Percentiles rank a stretch among this genome's conserved stretches.
Evolutionary conservation across 2,888 invertebrate species (phyloP).

Genomic region (Tupiocoris notatus): DNA sequence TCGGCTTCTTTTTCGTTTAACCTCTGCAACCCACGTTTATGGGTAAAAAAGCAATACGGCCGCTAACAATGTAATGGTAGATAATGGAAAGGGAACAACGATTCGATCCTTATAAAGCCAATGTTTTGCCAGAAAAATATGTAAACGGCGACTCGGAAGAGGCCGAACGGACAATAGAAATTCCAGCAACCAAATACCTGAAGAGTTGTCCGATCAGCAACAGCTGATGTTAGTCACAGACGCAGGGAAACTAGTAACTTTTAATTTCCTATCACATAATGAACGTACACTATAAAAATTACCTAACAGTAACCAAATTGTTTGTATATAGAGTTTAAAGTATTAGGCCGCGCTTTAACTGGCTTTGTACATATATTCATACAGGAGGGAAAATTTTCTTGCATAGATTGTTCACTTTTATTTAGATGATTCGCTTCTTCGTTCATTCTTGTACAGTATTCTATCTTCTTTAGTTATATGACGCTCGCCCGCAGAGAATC

Average conservation of each 20-base stretch:
- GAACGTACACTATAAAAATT: too few species aligned
- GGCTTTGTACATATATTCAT: constrained; percentile 32
- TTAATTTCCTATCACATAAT: neutral
- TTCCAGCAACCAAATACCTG: too few species aligned
- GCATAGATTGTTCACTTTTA: constrained; percentile 26
- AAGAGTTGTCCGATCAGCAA: neutral
- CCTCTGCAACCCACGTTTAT: too few species aligned
- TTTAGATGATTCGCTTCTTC: neutral
- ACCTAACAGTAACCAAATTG: constrained; percentile 13
- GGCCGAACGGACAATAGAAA: too few species aligned
- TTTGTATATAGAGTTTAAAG: constrained; percentile 37
- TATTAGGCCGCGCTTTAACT: constrained; percentile 32
- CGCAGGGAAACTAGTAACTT: neutral
- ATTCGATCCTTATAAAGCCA: too few species aligned
- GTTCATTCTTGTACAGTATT: constrained; percentile 39
- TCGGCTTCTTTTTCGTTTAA: too few species aligned
- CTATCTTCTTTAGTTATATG: constrained; percentile 7
- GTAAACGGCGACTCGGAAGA: too few species aligned
- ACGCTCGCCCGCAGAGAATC: neutral
- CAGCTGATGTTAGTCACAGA: neutral
- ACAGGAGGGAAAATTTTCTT: constrained; percentile 9
- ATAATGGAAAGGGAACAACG: too few species aligned
- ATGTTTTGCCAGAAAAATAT: too few species aligned
- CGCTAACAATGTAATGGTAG: too few species aligned
- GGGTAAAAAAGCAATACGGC: too few species aligned